Evolutionary conservation across 1,140 invertebrate species (phyloP).

Genomic region (Globodera ellingtonae): DNA sequence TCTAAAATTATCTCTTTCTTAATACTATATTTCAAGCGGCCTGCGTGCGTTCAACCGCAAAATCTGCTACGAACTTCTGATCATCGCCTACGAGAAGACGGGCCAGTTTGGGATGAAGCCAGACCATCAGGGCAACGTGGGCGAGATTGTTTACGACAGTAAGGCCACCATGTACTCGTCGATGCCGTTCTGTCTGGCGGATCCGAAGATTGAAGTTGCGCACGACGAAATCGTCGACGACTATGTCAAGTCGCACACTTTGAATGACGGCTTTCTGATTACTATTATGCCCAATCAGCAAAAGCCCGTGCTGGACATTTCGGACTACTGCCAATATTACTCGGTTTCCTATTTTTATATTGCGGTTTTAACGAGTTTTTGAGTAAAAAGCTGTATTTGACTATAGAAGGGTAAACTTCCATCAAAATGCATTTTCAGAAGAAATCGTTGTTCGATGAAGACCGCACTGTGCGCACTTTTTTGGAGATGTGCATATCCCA

Average conservation of each 20-base stretch:
- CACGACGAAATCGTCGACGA: slow-evolving; percentile 38
- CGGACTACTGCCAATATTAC: slow-evolving; percentile 33
- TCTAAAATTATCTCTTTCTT: neutral
- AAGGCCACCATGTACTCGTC: slow-evolving; percentile 42
- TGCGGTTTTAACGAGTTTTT: too few species aligned
- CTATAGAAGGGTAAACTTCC: neutral
- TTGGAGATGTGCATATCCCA: slow-evolving; percentile 37
- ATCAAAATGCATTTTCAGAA: neutral
- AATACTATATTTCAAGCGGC: slow-evolving; percentile 31
- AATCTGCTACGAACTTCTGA: slow-evolving; percentile 41
- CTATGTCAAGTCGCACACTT: slow-evolving; percentile 27
- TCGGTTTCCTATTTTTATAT: neutral
- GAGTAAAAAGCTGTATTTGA: neutral
- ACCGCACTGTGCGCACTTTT: slow-evolving; percentile 42
- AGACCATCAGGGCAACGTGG: slow-evolving; percentile 17
- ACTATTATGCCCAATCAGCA: slow-evolving; percentile 35
- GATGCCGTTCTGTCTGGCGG: slow-evolving; percentile 23
- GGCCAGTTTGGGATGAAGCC: slow-evolving; percentile 31
- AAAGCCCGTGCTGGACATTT: slow-evolving; percentile 25
- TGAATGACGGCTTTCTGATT: slow-evolving; percentile 17
- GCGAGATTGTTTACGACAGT: slow-evolving; percentile 40
- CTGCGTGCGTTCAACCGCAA: slow-evolving; percentile 42
- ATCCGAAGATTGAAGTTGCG: slow-evolving; percentile 25
- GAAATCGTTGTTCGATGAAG: slow-evolving; percentile 39
- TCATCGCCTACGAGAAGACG: slow-evolving; percentile 36